These are phyloP conservation scores for Discoglossus pictus DNA, from an alignment of 2,797 vertebrate genomes.

Conservation along the genomic window DNA sequence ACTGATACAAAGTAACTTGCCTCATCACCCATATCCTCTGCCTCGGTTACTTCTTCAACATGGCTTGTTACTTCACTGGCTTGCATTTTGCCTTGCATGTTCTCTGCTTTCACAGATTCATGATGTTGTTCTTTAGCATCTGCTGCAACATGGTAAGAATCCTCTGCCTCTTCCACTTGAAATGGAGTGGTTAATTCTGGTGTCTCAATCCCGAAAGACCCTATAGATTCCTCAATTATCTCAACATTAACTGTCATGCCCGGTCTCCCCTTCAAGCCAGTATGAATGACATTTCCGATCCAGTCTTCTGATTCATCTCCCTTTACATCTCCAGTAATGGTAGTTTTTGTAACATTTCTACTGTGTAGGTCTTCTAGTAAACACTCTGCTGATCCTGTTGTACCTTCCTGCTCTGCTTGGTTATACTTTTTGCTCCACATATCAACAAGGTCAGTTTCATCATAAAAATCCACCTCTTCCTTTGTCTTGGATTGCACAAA, in stretches of 20 bases:
- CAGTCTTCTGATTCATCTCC: conserved; percentile 74
- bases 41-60: conserved; percentile 70
- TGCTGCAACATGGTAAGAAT: conserved; percentile 56
- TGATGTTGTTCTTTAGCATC: conserved; percentile 53
- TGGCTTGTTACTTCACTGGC: conserved; percentile 49
- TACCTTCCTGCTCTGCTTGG: conserved; percentile 72
- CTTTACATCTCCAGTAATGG: conserved; percentile 74
- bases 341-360: conserved; percentile 73
- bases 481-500: conserved; percentile 84
- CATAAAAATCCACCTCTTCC: conserved; percentile 78
- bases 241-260: conserved; percentile 81
- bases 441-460: conserved; percentile 68
- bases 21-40: conserved; percentile 77
- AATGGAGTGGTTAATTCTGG: conserved; percentile 70
- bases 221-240: conserved; percentile 84
- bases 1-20: conserved; percentile 91
- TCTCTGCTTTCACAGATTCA: conserved; percentile 29
- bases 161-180: conserved; percentile 87
- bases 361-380: conserved; percentile 67
- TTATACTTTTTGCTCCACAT: conserved; percentile 73
- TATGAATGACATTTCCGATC: conserved; percentile 80
- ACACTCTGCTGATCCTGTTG: conserved; percentile 65
- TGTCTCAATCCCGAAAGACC: conserved; percentile 68
- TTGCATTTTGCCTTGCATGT: conserved; percentile 55
- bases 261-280: conserved; percentile 72